These are phyloP conservation scores for Drosophila percnosoma DNA, from an alignment of 2,888 invertebrate species.

Conservation along the genomic window DNA sequence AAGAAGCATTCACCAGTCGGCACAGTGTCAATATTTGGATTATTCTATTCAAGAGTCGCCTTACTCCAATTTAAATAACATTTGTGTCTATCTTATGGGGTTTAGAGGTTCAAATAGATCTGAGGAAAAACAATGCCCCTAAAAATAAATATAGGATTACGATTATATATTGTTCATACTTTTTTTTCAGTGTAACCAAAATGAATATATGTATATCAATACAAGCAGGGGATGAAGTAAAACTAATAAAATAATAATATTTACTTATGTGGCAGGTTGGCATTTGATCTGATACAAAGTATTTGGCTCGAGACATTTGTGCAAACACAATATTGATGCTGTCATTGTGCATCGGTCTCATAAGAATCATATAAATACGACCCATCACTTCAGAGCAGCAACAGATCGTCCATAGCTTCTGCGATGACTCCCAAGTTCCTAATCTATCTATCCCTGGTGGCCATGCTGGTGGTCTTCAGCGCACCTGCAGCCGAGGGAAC, in stretches of 20 bases:
- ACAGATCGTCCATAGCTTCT: neutral
- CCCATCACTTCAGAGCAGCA: conserved; percentile 7
- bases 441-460: conserved; percentile 14
- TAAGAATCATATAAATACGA: conserved; percentile 17
- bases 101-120: neutral
- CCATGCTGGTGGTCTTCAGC: conserved; percentile 13
- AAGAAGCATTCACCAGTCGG: conserved; percentile 2
- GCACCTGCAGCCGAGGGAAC: conserved; percentile 28
- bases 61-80: neutral
- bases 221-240: neutral
- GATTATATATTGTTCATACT: neutral
- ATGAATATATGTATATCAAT: no score
- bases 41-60: neutral
- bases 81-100: neutral
- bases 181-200: neutral
- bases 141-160: neutral
- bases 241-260: neutral
- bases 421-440: conserved; percentile 21
- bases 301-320: conserved; percentile 3
- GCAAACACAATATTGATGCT: conserved; percentile 3
- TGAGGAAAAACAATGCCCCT: no score
- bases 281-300: neutral
- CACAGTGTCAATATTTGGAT: conserved; percentile 20
- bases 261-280: neutral
- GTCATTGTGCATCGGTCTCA: neutral